Conservation (phyloP, 2,113 vertebrate genomes). For the Callaeas wilsoni region DNA sequence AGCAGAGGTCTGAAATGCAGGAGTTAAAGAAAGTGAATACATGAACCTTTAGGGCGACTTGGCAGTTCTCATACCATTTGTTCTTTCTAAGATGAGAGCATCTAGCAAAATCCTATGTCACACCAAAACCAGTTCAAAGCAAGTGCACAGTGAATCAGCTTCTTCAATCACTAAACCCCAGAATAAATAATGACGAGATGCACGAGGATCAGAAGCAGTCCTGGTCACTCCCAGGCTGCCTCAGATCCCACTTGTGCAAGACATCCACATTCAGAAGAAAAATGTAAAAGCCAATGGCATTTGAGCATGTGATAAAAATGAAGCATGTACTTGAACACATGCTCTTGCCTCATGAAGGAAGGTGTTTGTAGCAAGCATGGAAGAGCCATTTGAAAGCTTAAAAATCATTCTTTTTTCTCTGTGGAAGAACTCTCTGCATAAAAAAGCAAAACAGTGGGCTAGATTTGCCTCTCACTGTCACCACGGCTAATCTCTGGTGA, state of each 20-base stretch:
- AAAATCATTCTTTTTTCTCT: background rate
- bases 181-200: background rate
- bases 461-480: background rate
- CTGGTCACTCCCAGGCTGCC: background rate
- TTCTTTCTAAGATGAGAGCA: background rate
- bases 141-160: background rate
- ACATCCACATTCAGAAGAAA: background rate
- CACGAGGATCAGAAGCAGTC: background rate
- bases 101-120: conserved; percentile 11
- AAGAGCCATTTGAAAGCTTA: background rate
- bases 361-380: background rate
- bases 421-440: background rate
- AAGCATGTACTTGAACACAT: background rate
- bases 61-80: background rate
- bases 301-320: background rate
- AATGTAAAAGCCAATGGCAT: background rate
- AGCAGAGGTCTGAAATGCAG: background rate
- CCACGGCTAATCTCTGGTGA: background rate
- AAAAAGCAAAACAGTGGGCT: background rate
- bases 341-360: background rate
- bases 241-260: background rate
- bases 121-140: background rate
- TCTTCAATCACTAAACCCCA: background rate
- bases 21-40: background rate
- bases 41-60: background rate